Evolutionary conservation across 2,113 vertebrate species (phyloP).

Genomic region (Phylloscopus trochilus): DNA sequence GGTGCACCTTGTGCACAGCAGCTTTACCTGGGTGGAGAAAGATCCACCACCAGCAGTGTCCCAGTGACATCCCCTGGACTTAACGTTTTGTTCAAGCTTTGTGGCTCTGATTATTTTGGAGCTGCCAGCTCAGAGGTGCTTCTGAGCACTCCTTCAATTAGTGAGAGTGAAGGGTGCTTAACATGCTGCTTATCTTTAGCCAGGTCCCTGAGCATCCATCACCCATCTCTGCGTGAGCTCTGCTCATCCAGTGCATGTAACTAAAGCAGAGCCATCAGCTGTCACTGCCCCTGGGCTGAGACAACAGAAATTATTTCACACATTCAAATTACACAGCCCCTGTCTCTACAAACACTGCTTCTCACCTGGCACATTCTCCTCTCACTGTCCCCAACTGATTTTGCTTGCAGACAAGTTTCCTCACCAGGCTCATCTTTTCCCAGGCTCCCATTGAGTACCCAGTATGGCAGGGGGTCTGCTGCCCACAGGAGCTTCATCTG

Average conservation of each 20-base stretch:
- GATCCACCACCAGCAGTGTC: neutral
- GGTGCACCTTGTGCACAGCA: neutral
- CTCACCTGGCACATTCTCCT: neutral
- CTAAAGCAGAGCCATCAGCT: neutral
- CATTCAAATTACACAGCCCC: neutral
- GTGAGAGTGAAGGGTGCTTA: neutral
- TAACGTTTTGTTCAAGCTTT: neutral
- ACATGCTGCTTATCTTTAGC: neutral
- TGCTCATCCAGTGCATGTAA: accelerated
- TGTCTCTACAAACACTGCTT: neutral
- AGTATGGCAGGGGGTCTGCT: neutral
- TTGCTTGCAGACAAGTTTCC: neutral
- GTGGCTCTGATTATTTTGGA: neutral
- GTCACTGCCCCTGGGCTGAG: neutral
- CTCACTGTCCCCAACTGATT: accelerated
- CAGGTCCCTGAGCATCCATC: neutral
- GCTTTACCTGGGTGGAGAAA: neutral
- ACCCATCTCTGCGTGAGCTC: accelerated
- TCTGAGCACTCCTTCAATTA: neutral
- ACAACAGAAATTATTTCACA: neutral
- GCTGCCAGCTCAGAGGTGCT: neutral
- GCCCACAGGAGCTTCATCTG: neutral
- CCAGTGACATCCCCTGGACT: neutral
- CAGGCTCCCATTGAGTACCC: neutral
- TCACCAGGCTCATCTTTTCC: neutral